Percentiles rank a stretch among this genome's conserved stretches.
These are phyloP conservation scores for Sphaeridia pumilis DNA, from an alignment of 2,888 invertebrate species.

Conservation along the genomic window DNA sequence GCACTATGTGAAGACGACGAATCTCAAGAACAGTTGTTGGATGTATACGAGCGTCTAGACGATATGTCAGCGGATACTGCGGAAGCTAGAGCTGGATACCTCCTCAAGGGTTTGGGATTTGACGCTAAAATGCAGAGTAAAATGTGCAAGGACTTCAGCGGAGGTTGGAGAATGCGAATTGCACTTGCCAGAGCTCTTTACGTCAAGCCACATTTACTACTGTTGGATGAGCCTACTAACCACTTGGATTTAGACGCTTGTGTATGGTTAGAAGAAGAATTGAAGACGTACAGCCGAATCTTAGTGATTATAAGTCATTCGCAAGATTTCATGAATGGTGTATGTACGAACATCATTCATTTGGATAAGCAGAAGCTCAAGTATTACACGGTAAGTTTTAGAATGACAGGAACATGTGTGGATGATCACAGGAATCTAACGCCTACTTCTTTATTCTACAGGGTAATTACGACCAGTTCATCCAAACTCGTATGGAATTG, in stretches of 20 bases:
- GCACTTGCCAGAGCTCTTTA: slow-evolving; percentile 43
- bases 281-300: slow-evolving; percentile 91
- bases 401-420: no score
- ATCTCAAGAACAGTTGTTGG: slow-evolving; percentile 90
- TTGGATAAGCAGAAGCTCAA: slow-evolving; percentile 84
- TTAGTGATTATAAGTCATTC: slow-evolving; percentile 97
- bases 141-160: slow-evolving; percentile 54
- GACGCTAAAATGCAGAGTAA: slow-evolving; percentile 52
- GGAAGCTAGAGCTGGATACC: slow-evolving; percentile 83
- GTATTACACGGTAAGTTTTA: slow-evolving; percentile 73
- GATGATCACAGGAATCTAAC: no score
- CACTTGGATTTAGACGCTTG: slow-evolving; percentile 78
- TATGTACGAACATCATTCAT: slow-evolving; percentile 93
- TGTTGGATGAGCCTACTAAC: slow-evolving; percentile 48
- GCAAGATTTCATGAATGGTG: slow-evolving; percentile 97
- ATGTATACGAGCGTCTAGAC: slow-evolving; percentile 93
- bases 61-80: slow-evolving; percentile 94
- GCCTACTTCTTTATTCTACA: slow-evolving; percentile 38
- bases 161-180: slow-evolving; percentile 54
- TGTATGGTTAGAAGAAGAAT: slow-evolving; percentile 97
- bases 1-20: slow-evolving; percentile 77
- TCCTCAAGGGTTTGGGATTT: slow-evolving; percentile 94
- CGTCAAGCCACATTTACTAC: slow-evolving; percentile 46
- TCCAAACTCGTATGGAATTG: slow-evolving; percentile 83
- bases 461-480: slow-evolving; percentile 92